Base-by-base conservation (phyloP, 2,797 vertebrate genomes). In the Phoxinus dragarum region DNA sequence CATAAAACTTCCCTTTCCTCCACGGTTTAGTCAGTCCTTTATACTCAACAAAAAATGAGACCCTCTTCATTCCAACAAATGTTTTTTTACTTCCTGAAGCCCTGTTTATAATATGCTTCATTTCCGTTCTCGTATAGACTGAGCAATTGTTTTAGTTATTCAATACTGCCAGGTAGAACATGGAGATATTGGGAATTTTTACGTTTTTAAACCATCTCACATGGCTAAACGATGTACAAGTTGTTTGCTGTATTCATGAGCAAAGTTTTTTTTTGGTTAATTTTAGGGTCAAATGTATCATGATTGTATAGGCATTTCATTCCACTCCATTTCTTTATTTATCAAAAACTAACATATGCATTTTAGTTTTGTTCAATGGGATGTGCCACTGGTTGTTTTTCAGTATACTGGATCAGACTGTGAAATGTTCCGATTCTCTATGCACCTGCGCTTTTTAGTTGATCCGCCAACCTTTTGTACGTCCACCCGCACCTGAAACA, bases 1-100 rank as follows among this genome's bases (percentile, higher is more conserved):
- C 97, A 54, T 97, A 97, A 97, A 96, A 75, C 49, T 27, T 23
- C 49, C 56, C 40, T 12, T 52, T 42, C 23, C 27, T 67, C 52
- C 54, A 21, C 21, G 4, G 12, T 75, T 42, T 5, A 68, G 69
- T 54, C 64, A 21, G 19, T 61, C 42, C 23, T 54, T 82, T 36
- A 27, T 68, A 71, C 34, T 74, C 10, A 23, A 44, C 14, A 16
- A 16, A 44, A 31, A 34, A 66, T 3, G 27, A 66, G 61, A 34
- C 61, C 27, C 61, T 66, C 14, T 66, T 66, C 14, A 54, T 73
- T 77, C 44, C n/a, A 75, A 17, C 59, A 52, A 36, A 49, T 40
- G 44, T 38, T 85, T 77, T 76, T 76, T 56, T 31, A 80, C 40
- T 34, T 64, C 11, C 31, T 12, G 0, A n/a, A 74, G 31, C 19